Evolutionary conservation across 2,797 vertebrate genomes (phyloP).

Genomic region (Onychomys arenicola): DNA sequence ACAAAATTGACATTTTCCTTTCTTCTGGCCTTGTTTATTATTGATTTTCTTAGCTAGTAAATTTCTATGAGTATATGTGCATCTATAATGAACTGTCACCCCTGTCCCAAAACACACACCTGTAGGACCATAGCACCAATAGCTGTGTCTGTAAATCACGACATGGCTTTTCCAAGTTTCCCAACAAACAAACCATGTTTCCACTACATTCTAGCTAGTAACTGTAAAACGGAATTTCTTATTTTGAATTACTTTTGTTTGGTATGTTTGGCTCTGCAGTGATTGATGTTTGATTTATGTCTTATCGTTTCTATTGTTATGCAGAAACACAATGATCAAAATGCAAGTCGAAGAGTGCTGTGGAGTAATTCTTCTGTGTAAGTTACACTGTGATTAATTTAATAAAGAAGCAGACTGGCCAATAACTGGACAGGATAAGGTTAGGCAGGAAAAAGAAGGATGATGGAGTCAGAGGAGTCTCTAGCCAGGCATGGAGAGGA

Average conservation of each 20-base stretch:
- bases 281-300: neutral
- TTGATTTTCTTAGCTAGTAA: neutral
- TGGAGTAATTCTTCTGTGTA: too few species aligned
- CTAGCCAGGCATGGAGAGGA: too few species aligned
- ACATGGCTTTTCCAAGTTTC: neutral
- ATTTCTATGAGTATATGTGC: neutral
- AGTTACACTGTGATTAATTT: too few species aligned
- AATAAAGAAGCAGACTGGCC: too few species aligned
- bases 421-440: too few species aligned
- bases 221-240: neutral
- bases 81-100: neutral
- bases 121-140: neutral
- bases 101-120: neutral
- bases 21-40: neutral
- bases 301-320: neutral
- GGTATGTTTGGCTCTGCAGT: neutral
- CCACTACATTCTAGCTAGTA: neutral
- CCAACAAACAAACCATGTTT: neutral
- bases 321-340: neutral
- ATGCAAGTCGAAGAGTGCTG: neutral
- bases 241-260: slow-evolving; percentile 31
- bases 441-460: too few species aligned
- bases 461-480: too few species aligned
- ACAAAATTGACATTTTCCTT: neutral
- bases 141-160: neutral